phyloP scores from a whole-genome alignment of 2,113 vertebrate species.

The Microcebus lehilahytsara region DNA sequence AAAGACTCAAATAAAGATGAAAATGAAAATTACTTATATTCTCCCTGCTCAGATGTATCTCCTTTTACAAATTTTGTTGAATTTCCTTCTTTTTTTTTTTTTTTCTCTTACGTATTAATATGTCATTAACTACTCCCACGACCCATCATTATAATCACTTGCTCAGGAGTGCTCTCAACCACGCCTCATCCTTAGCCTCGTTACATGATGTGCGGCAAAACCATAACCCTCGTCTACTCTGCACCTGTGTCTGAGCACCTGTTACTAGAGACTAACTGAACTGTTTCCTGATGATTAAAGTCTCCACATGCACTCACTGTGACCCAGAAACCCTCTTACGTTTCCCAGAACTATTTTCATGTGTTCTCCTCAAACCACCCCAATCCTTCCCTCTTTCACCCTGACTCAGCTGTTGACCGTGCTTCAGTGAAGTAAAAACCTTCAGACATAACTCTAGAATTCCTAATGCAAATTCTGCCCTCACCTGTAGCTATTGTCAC shows the following conservation, averaged over 20 bases:
- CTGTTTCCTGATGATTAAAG: background rate
- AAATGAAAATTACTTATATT: background rate
- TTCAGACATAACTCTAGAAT: background rate
- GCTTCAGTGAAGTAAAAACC: background rate
- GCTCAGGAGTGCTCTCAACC: background rate
- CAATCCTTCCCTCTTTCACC: background rate
- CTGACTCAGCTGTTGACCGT: background rate
- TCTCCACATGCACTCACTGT: background rate
- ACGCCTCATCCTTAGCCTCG: background rate
- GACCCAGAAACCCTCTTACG: background rate
- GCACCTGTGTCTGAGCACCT: background rate
- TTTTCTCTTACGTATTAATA: too few species aligned
- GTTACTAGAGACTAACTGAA: background rate
- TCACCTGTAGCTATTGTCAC: background rate
- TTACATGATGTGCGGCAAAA: background rate
- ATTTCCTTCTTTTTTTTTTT: background rate
- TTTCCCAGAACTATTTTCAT: background rate
- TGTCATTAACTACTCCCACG: background rate
- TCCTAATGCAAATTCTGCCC: background rate
- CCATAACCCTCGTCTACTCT: background rate
- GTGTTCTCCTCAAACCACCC: background rate
- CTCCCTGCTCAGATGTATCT: background rate
- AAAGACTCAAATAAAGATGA: background rate
- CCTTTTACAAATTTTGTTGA: background rate
- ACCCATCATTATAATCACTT: background rate